These are phyloP conservation scores for Hydropotes inermis DNA, from an alignment of 2,113 vertebrate species.

Conservation along the genomic window DNA sequence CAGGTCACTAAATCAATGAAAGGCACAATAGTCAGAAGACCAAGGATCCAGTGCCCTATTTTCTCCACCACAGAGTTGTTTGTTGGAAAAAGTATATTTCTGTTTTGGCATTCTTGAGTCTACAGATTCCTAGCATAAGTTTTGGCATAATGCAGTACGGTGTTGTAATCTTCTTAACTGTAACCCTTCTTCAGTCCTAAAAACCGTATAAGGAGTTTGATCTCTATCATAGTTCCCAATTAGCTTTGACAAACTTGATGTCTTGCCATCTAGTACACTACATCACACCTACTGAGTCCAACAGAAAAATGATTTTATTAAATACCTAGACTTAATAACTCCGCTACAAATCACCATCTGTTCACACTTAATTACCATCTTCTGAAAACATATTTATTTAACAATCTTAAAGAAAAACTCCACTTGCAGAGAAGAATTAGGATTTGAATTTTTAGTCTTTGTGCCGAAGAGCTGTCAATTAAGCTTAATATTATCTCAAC, in stretches of 20 bases:
- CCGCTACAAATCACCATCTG: conserved; percentile 63
- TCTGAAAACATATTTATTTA: conserved; percentile 56
- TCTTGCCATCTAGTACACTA: conserved; percentile 35
- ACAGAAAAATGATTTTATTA: conserved; percentile 39
- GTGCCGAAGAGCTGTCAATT: conserved; percentile 47
- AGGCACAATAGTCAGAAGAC: background rate
- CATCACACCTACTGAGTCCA: conserved; percentile 45
- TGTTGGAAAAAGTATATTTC: background rate
- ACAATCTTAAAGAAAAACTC: conserved; percentile 64
- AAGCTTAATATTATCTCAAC: conserved; percentile 40
- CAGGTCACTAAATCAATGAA: background rate
- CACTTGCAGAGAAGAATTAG: conserved; percentile 3
- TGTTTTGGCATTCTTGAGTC: background rate
- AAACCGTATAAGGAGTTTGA: conserved; percentile 33
- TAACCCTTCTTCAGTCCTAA: background rate
- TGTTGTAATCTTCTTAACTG: background rate
- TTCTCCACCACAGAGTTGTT: background rate
- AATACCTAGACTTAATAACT: conserved; percentile 53
- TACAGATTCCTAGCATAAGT: background rate
- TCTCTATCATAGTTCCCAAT: conserved; percentile 29
- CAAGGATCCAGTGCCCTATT: background rate
- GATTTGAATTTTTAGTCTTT: conserved; percentile 47
- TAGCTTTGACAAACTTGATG: conserved; percentile 56
- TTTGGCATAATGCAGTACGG: background rate
- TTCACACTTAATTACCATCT: conserved; percentile 65